Conservation (phyloP, 2,113 vertebrate genomes). For the Spheniscus mendiculus region DNA sequence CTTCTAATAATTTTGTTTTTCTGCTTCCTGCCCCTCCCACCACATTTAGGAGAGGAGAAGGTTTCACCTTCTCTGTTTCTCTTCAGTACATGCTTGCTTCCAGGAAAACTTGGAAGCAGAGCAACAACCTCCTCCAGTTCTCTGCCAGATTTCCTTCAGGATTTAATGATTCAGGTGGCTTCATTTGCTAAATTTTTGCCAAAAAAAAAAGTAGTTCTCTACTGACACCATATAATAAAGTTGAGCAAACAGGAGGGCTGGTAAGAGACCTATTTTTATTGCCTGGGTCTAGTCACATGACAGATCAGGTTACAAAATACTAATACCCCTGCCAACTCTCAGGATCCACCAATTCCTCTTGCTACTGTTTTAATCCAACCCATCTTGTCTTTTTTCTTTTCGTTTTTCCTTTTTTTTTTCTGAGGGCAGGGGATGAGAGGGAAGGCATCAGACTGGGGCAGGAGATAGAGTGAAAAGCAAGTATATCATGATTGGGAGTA, state of each 20-base stretch:
- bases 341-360: slow-evolving; percentile 45
- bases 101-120: slow-evolving; percentile 51
- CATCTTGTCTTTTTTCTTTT: not conserved
- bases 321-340: slow-evolving; percentile 30
- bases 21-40: slow-evolving; percentile 30
- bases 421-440: not conserved
- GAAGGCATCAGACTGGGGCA: not conserved
- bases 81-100: slow-evolving; percentile 20
- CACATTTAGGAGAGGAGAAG: not conserved
- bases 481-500: slow-evolving; percentile 52
- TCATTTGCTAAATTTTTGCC: slow-evolving; percentile 54
- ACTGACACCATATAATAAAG: slow-evolving; percentile 58
- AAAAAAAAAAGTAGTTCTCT: slow-evolving; percentile 24
- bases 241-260: slow-evolving; percentile 55
- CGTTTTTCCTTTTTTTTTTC: not conserved
- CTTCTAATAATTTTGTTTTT: slow-evolving; percentile 36
- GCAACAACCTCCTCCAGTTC: slow-evolving; percentile 38
- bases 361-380: slow-evolving; percentile 60
- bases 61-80: slow-evolving; percentile 37
- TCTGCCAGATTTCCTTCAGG: slow-evolving; percentile 61
- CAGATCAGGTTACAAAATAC: slow-evolving; percentile 56
- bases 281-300: slow-evolving; percentile 42
- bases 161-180: slow-evolving; percentile 68
- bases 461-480: slow-evolving; percentile 5
- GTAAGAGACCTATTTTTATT: slow-evolving; percentile 62